These are phyloP conservation scores for Parus major DNA, from an alignment of 2,113 vertebrate species.

Conservation along the genomic window DNA sequence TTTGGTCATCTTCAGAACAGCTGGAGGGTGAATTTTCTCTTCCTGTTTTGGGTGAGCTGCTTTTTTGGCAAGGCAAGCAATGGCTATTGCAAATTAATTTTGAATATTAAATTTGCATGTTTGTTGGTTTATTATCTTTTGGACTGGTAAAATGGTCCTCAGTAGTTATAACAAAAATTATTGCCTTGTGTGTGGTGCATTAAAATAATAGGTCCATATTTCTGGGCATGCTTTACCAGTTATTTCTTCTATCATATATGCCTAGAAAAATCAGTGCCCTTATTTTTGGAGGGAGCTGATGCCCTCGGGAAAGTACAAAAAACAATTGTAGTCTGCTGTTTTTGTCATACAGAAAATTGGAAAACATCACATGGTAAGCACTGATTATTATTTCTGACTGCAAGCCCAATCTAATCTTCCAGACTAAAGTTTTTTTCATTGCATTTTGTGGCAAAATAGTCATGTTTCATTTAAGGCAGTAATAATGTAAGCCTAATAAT, in stretches of 20 bases:
- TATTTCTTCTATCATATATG: neutral
- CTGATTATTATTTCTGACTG: neutral
- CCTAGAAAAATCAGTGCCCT: neutral
- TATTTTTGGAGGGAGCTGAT: neutral
- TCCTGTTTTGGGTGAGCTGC: neutral
- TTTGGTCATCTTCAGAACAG: neutral
- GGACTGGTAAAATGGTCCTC: neutral
- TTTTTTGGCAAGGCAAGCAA: neutral
- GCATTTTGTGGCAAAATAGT: neutral
- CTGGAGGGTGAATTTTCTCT: neutral
- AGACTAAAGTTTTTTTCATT: neutral
- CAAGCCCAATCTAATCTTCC: neutral
- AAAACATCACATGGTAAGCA: neutral
- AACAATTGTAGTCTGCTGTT: neutral
- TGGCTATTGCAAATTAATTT: neutral
- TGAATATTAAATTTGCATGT: neutral
- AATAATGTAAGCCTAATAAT: neutral
- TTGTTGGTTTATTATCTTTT: neutral
- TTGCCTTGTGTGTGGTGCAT: neutral
- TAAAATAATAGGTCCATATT: neutral
- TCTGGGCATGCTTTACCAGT: neutral
- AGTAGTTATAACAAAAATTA: neutral
- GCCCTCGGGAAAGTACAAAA: neutral
- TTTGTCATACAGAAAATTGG: neutral
- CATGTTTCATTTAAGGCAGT: neutral